Conservation (phyloP, 1,140 invertebrate genomes). For the Tetragonula clypearis region DNA sequence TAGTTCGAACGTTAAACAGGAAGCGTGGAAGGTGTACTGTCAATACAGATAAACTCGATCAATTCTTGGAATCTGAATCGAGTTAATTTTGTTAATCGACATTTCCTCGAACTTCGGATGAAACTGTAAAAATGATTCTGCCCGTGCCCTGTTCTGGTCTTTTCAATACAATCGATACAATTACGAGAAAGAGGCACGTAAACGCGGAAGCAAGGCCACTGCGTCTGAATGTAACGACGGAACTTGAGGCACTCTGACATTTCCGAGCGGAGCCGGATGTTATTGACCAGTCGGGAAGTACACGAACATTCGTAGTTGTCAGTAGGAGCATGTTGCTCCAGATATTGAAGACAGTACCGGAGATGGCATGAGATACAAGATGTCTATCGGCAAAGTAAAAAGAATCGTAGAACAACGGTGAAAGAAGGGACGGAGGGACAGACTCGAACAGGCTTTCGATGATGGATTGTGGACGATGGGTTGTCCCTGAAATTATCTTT, state of each 20-base stretch:
- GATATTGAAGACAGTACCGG: slow-evolving; percentile 42
- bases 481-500: slow-evolving; percentile 23
- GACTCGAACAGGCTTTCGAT: slow-evolving; percentile 48
- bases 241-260: slow-evolving; percentile 42
- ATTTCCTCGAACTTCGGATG: background rate
- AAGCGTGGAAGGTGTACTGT: too few relatives aligned
- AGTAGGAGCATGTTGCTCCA: slow-evolving; percentile 20
- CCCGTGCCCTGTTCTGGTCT: too few relatives aligned
- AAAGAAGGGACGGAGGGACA: background rate
- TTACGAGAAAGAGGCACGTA: background rate
- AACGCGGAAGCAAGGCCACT: slow-evolving; percentile 30
- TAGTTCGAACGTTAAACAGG: too few relatives aligned
- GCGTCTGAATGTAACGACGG: slow-evolving; percentile 48
- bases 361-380: slow-evolving; percentile 53
- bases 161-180: slow-evolving; percentile 9
- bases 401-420: slow-evolving; percentile 35
- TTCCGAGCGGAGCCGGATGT: slow-evolving; percentile 45
- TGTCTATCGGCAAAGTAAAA: slow-evolving; percentile 48
- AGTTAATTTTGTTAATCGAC: too few relatives aligned
- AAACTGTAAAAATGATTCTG: background rate
- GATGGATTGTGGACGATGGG: slow-evolving; percentile 51
- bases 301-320: slow-evolving; percentile 42
- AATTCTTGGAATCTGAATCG: too few relatives aligned
- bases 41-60: too few relatives aligned
- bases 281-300: slow-evolving; percentile 60